phyloP scores from a whole-genome alignment of 2,113 vertebrate genomes.

The Neotoma lepida region DNA sequence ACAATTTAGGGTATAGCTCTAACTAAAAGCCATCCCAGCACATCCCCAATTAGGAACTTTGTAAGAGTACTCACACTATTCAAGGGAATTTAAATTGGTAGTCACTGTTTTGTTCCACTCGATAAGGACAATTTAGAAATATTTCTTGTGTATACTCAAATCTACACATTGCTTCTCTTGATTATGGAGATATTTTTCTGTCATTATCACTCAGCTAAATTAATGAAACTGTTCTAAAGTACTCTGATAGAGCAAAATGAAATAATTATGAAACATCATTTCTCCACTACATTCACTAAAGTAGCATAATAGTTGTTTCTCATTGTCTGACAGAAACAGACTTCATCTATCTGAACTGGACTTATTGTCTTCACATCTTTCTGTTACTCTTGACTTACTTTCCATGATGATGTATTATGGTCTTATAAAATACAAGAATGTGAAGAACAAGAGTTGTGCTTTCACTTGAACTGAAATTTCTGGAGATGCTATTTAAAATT shows the following conservation, averaged over 20 bases:
- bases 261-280: neutral
- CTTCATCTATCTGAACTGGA: neutral
- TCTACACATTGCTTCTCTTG: neutral
- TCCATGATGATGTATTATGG: neutral
- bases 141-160: neutral
- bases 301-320: neutral
- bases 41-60: neutral
- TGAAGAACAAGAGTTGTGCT: neutral
- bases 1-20: neutral
- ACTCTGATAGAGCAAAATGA: neutral
- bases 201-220: neutral
- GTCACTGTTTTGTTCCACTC: neutral
- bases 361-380: neutral
- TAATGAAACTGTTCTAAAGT: neutral
- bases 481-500: neutral
- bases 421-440: neutral
- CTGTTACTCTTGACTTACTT: neutral
- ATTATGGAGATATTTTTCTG: neutral
- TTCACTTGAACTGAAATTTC: slow-evolving; percentile 29
- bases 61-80: neutral
- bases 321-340: neutral
- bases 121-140: neutral
- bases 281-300: neutral
- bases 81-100: neutral
- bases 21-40: neutral